Conservation (phyloP, 2,888 invertebrate genomes). For the Fissipunctia ypsillon region DNA sequence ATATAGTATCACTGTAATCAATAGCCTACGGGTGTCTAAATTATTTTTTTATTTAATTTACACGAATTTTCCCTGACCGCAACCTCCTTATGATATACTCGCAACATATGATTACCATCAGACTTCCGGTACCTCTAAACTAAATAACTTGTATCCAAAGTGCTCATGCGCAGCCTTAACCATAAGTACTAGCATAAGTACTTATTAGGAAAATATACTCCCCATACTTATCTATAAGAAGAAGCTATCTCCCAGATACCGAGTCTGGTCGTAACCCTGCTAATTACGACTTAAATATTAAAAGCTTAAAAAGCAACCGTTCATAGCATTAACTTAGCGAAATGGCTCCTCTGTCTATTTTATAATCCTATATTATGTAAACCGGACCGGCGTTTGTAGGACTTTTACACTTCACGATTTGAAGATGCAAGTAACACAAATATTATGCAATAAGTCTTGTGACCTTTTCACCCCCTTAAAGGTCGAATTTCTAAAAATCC, state of each 20-base stretch:
- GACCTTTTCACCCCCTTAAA: too few species aligned
- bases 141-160: not conserved
- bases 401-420: slow-evolving; percentile 48
- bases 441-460: not conserved
- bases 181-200: slow-evolving; percentile 12
- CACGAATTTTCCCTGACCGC: not conserved
- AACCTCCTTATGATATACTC: too few species aligned
- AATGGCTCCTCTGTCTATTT: slow-evolving; percentile 55
- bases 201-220: slow-evolving; percentile 33
- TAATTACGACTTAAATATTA: slow-evolving; percentile 59
- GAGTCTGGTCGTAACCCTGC: slow-evolving; percentile 25
- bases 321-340: slow-evolving; percentile 33
- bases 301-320: slow-evolving; percentile 60
- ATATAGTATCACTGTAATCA: too few species aligned
- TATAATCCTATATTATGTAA: slow-evolving; percentile 58
- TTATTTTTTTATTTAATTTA: too few species aligned
- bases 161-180: not conserved
- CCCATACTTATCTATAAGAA: slow-evolving; percentile 14
- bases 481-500: too few species aligned
- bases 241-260: slow-evolving; percentile 28
- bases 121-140: not conserved
- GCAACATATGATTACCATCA: not conserved
- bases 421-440: not conserved
- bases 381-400: slow-evolving; percentile 45
- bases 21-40: too few species aligned